A percentile compares a stretch with the other conserved stretches of the same genome.
Conservation (phyloP, 1,140 invertebrate genomes). For the Aphelinus atriplicis region DNA sequence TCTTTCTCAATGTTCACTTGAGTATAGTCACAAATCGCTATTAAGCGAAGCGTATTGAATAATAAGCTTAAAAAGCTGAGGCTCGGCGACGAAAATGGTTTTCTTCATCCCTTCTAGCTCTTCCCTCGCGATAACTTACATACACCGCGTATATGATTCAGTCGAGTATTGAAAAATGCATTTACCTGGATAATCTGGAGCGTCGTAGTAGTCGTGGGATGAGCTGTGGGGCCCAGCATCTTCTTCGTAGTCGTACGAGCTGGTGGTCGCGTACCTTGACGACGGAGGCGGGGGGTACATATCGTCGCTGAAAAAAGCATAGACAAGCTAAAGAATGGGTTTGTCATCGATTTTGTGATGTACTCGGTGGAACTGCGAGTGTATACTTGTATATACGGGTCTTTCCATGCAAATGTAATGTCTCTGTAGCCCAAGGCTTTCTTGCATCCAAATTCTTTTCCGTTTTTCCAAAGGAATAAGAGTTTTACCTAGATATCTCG, state of each 20-base stretch:
- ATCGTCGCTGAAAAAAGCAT: constrained; percentile 50
- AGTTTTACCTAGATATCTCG: too few species aligned
- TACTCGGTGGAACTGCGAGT: neutral
- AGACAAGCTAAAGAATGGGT: constrained; percentile 19
- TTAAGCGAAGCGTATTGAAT: neutral
- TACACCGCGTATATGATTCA: neutral
- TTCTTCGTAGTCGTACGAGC: constrained; percentile 63
- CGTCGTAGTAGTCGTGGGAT: constrained; percentile 63
- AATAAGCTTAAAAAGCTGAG: neutral
- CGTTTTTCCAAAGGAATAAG: too few species aligned
- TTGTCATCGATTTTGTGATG: neutral
- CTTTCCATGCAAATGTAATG: constrained; percentile 10
- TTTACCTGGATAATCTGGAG: constrained; percentile 62
- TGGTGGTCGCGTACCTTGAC: constrained; percentile 50
- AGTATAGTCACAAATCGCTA: neutral
- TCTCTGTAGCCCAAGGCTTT: neutral
- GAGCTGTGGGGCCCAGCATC: constrained; percentile 56
- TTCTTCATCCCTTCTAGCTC: constrained; percentile 23
- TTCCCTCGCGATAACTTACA: constrained; percentile 25
- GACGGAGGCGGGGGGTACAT: constrained; percentile 50
- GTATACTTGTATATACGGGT: too few species aligned
- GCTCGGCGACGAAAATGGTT: neutral
- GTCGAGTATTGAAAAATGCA: constrained; percentile 33
- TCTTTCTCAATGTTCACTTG: neutral
- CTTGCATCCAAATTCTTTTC: neutral